Evolutionary conservation across 2,797 vertebrate genomes (phyloP).

Genomic region (Takifugu ocellatus): DNA sequence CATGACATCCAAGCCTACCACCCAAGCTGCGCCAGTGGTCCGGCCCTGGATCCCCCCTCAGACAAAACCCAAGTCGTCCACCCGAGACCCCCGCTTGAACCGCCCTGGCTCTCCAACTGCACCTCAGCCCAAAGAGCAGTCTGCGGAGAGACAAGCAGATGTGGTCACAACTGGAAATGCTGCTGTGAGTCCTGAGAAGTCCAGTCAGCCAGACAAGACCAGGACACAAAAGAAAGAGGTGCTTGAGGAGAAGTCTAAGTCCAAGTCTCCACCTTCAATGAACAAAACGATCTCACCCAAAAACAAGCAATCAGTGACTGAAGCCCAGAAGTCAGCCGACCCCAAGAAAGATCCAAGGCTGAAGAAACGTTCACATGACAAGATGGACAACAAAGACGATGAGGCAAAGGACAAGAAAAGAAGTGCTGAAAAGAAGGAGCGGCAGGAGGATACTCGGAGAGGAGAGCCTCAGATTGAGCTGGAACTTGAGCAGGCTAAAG

Average conservation of each 20-base stretch:
- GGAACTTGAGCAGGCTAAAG: constrained; percentile 98
- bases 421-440: constrained; percentile 84
- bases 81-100: constrained; percentile 91
- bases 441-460: constrained; percentile 77
- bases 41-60: constrained; percentile 72
- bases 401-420: constrained; percentile 88
- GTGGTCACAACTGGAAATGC: constrained; percentile 33
- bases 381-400: constrained; percentile 79
- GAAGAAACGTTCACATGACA: constrained; percentile 86
- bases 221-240: constrained; percentile 81
- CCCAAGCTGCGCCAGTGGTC: constrained; percentile 42
- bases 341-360: constrained; percentile 89
- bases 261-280: constrained; percentile 84
- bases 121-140: constrained; percentile 81
- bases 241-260: constrained; percentile 81
- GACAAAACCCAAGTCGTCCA: constrained; percentile 77
- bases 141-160: constrained; percentile 77
- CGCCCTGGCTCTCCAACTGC: constrained; percentile 66
- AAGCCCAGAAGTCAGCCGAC: constrained; percentile 75
- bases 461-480: constrained; percentile 83
- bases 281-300: constrained; percentile 64
- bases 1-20: constrained; percentile 60
- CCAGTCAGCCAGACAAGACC: constrained; percentile 76
- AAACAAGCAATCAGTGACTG: constrained; percentile 74
- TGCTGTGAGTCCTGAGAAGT: constrained; percentile 72